A percentile compares a stretch with the other conserved stretches of the same genome.
Evolutionary conservation across 2,113 vertebrate species (phyloP).

Genomic region (Brachyistius frenatus): DNA sequence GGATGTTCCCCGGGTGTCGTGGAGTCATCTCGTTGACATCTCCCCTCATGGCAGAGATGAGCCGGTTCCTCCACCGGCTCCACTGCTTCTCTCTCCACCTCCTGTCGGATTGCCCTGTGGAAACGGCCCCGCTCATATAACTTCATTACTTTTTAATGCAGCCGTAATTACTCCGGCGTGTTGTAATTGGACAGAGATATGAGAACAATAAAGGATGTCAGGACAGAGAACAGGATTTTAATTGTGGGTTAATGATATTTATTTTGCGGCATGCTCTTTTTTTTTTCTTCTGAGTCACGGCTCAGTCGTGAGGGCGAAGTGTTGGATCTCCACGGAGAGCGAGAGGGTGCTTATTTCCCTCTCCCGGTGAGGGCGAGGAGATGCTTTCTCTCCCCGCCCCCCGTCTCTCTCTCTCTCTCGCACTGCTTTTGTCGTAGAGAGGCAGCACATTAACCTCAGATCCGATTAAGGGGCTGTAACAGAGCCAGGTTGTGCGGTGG

Average conservation of each 20-base stretch:
- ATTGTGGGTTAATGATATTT: slow-evolving; percentile 87
- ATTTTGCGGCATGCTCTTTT: slow-evolving; percentile 78
- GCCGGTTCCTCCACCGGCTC: slow-evolving; percentile 20
- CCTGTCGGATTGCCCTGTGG: slow-evolving; percentile 73
- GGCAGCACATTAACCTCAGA: slow-evolving; percentile 69
- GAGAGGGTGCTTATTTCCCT: slow-evolving; percentile 38
- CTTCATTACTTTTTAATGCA: slow-evolving; percentile 88
- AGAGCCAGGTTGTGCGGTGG: slow-evolving; percentile 47
- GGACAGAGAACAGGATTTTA: slow-evolving; percentile 80
- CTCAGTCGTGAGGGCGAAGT: slow-evolving; percentile 69
- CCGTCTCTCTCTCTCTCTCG: background rate
- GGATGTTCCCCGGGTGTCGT: slow-evolving; percentile 40
- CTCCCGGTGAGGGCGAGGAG: too few relatives aligned
- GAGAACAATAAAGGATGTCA: slow-evolving; percentile 83
- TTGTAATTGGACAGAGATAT: slow-evolving; percentile 82
- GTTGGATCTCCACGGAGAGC: slow-evolving; percentile 60
- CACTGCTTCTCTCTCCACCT: slow-evolving; percentile 41
- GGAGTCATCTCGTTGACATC: slow-evolving; percentile 69
- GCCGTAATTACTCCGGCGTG: slow-evolving; percentile 83
- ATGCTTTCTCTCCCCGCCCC: slow-evolving; percentile 8
- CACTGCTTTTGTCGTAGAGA: slow-evolving; percentile 58
- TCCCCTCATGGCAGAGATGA: slow-evolving; percentile 64
- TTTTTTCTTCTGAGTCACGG: slow-evolving; percentile 70
- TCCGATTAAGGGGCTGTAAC: slow-evolving; percentile 69
- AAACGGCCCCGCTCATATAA: slow-evolving; percentile 81